Evolutionary conservation across 2,113 vertebrate genomes (phyloP), one percentile per base, ranked within the genome.

Genomic region (Paedocypris sp.): DNA sequence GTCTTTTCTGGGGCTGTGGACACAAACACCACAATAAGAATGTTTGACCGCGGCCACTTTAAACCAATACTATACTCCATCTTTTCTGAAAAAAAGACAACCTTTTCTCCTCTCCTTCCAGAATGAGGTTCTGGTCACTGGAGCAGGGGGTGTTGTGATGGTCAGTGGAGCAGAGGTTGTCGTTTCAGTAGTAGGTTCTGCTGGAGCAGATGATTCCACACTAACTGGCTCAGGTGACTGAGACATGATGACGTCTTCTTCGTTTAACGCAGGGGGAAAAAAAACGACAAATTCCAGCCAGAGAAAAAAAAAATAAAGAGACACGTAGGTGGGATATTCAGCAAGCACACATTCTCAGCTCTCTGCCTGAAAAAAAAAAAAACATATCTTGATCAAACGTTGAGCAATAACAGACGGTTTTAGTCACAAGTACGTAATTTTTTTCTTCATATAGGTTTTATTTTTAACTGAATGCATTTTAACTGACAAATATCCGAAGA

Each of bases 71-170:
- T 50, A 33, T 22, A 23, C n/a, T 42, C n/a, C 3, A 35, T 28
- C n/a, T n/a, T n/a, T n/a, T n/a, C n/a, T n/a, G n/a, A n/a, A n/a
- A n/a, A n/a, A n/a, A n/a, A n/a, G n/a, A n/a, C n/a, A n/a, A 91
- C 82, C 85, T 82, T 87, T 94, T 81, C 92, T 94, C 79, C 89
- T 94, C 62, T 94, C 93, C 12, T 88, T 93, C 69, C 88, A 94
- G 69, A 88, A 87, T 0, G 82, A 72, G 0, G 85, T 84, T 61
- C 80, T 88, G 78, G 83, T 62, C 62, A 81, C 18, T 57, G 83
- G 56, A 2, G 71, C 50, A 3, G 63, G 22, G 4, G 82, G 73
- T 7, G 80, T 70, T 43, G 66, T 59, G 29, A 74, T 66, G 18
- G 77, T 16, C 47, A 11, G 50, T 65, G 61, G 0, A 8, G 36